phyloP scores from a whole-genome alignment of 2,888 invertebrate species.

The Andrena flavipes region DNA sequence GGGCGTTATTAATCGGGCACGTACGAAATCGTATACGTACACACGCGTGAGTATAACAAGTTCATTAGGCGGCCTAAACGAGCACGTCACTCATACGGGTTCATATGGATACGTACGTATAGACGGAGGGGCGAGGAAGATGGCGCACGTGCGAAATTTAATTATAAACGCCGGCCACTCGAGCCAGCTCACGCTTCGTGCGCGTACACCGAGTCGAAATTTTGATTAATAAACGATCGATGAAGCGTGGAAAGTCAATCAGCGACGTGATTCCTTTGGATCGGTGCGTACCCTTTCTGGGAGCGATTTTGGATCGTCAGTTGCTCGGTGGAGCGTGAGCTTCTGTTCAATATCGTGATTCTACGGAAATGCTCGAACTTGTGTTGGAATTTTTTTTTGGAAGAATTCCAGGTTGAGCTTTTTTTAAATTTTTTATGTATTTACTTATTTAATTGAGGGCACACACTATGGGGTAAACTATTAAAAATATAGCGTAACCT shows the following conservation, averaged over 20 bases:
- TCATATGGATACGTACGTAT: slow-evolving; percentile 11
- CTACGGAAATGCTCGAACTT: too few relatives aligned
- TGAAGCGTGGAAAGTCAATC: slow-evolving; percentile 8
- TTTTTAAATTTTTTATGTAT: too few relatives aligned
- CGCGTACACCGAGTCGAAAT: slow-evolving; percentile 19
- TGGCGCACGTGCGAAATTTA: slow-evolving; percentile 68
- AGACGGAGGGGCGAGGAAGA: slow-evolving; percentile 30
- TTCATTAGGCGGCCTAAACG: slow-evolving; percentile 62
- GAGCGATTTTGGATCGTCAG: not conserved
- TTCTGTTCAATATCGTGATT: too few relatives aligned
- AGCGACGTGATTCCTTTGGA: not conserved
- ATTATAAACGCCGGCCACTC: slow-evolving; percentile 56
- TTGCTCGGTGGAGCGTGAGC: too few relatives aligned
- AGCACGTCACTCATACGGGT: slow-evolving; percentile 46
- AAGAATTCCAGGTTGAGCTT: too few relatives aligned
- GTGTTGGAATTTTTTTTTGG: too few relatives aligned
- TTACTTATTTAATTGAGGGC: too few relatives aligned
- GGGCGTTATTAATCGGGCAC: slow-evolving; percentile 32
- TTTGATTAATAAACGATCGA: slow-evolving; percentile 30
- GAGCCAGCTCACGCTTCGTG: slow-evolving; percentile 17
- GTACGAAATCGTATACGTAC: slow-evolving; percentile 42
- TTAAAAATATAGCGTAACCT: too few relatives aligned
- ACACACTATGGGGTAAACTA: too few relatives aligned
- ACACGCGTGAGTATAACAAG: slow-evolving; percentile 44
- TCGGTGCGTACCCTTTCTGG: too few relatives aligned